Evolutionary conservation across 2,797 vertebrate species (phyloP), one percentile per base, ranked within the genome.

Genomic region (Cossypha heuglini): DNA sequence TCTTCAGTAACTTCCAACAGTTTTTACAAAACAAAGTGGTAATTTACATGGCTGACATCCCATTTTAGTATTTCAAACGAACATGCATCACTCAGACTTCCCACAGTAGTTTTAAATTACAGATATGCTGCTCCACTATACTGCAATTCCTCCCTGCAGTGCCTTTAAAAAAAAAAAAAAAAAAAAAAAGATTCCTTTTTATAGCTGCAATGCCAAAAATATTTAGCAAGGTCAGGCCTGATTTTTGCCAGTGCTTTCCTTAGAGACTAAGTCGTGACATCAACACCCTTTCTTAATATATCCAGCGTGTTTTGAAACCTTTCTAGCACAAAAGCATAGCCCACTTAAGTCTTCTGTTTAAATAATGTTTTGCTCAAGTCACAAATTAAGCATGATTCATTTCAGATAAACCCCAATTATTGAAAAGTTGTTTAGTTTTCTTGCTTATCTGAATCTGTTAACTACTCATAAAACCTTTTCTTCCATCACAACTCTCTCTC

Each of bases 171-270:
- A 35, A 35, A 35, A 35, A 35, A 29, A 55, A 48, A 48, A 48
- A 52, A 31, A 68, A 68, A 84, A 52, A 33, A 58, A 40, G 46
- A 91, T 17, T 64, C 85, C 93, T 93, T 97, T 95, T 96, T 94
- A 95, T 93, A 97, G 81, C 83, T 18, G 71, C 84, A 95, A 51
- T 93, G 88, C 82, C 86, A 95, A 88, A 77, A 96, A 86, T 77
- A 95, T 93, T 95, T 91, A 96, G 96, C 91, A 97, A 96, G 94
- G 94, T 96, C 68, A 97, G 81, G 72, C 51, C 93, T 92, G 67
- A 95, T 84, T 96, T 97, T 97, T 88, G 95, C 92, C 95, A 96
- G 90, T 86, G 76, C 73, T 83, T 86, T 90, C 94, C 91, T 66
- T 9, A 67, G 94, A 96, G 93, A 97, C 81, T 91, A 93, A 94